A percentile compares a stretch with the other conserved stretches of the same genome.
phyloP scores from a whole-genome alignment of 2,113 vertebrate genomes.

The Thunnus maccoyii region DNA sequence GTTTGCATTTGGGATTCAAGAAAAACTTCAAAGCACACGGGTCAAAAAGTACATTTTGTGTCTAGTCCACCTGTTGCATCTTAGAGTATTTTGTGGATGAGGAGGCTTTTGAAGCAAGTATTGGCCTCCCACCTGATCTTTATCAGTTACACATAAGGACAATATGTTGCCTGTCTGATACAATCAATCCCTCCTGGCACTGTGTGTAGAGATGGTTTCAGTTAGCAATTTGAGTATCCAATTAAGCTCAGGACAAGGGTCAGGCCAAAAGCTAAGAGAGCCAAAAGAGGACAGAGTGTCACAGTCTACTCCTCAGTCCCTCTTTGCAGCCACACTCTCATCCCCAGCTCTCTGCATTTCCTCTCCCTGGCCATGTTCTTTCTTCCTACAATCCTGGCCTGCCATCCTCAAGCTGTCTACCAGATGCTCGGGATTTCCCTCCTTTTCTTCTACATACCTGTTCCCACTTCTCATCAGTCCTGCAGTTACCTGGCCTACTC shows the following conservation, averaged over 20 bases:
- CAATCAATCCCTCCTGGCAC: conserved; percentile 46
- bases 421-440: no score
- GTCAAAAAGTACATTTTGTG: conserved; percentile 20
- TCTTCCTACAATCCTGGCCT: no score
- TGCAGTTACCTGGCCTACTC: no score
- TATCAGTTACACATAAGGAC: conserved; percentile 74
- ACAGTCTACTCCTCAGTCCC: no score
- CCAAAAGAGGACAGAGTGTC: conserved; percentile 55
- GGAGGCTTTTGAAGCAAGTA: conserved; percentile 37
- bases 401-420: no score
- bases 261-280: conserved; percentile 34
- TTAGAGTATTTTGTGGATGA: conserved; percentile 30
- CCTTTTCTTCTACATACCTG: no score
- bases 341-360: no score
- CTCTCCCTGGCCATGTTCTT: no score
- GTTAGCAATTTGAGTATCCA: conserved; percentile 52
- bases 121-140: conserved; percentile 38
- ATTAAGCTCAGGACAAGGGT: conserved; percentile 46
- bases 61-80: conserved; percentile 43
- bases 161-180: conserved; percentile 75
- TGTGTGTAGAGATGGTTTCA: conserved; percentile 57
- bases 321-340: no score
- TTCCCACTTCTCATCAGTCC: no score
- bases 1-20: conserved; percentile 2
- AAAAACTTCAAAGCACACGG: not conserved